These are phyloP conservation scores for Opisthocomus hoazin DNA, from an alignment of 2,113 vertebrate genomes.

Conservation along the genomic window DNA sequence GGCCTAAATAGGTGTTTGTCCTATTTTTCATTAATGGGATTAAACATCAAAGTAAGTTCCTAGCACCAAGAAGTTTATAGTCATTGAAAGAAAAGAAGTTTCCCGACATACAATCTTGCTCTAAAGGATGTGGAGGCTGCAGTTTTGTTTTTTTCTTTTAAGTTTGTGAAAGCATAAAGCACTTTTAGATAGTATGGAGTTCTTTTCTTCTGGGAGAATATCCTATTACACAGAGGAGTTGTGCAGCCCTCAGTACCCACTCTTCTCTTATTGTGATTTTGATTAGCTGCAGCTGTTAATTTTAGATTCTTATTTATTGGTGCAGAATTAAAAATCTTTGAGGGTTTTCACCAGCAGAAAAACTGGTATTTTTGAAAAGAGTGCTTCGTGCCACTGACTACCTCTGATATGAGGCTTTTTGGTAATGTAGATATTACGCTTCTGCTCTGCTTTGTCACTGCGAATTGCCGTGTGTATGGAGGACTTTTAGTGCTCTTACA, in stretches of 20 bases:
- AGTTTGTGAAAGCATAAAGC: background rate
- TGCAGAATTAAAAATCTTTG: background rate
- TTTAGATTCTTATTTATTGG: background rate
- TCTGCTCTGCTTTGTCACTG: background rate
- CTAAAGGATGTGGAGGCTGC: background rate
- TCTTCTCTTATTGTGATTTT: background rate
- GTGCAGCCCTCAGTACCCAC: background rate
- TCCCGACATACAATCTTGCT: background rate
- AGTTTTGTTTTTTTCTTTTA: background rate
- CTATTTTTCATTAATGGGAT: conserved; percentile 41
- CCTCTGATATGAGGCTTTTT: background rate
- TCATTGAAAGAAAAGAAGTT: conserved; percentile 15
- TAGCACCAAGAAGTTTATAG: background rate
- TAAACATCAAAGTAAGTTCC: conserved; percentile 57
- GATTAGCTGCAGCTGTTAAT: conserved; percentile 23
- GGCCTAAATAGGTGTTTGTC: conserved; percentile 36
- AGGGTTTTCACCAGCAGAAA: background rate
- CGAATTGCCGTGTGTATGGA: background rate
- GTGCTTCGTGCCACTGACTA: background rate
- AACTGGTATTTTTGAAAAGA: background rate
- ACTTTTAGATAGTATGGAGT: background rate
- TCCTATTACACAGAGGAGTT: conserved; percentile 7
- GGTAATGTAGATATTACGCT: background rate
- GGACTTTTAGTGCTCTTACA: background rate
- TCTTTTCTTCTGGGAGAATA: conserved; percentile 13